phyloP scores from a whole-genome alignment of 2,888 invertebrate genomes.

The Euplexia lucipara region DNA sequence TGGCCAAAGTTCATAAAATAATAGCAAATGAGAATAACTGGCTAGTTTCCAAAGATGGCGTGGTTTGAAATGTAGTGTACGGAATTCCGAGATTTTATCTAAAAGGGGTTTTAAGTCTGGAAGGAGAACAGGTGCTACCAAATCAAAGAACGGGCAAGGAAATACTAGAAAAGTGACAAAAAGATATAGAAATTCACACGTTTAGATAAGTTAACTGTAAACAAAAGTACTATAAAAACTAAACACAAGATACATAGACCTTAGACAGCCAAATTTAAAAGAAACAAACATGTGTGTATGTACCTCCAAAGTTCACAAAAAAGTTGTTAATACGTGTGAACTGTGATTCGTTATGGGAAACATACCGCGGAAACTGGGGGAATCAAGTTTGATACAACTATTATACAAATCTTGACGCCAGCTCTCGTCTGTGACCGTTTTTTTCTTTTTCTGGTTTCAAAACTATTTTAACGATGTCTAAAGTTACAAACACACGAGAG shows the following conservation, averaged over 20 bases:
- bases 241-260: neutral
- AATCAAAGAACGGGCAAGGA: no score
- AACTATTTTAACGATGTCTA: constrained; percentile 63
- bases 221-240: neutral
- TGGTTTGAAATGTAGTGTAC: no score
- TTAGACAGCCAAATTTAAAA: constrained; percentile 14
- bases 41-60: no score
- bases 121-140: no score
- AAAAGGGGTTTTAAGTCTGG: no score
- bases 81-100: no score
- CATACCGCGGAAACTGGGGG: constrained; percentile 57
- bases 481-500: constrained; percentile 49
- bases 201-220: neutral
- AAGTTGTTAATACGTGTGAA: constrained; percentile 60
- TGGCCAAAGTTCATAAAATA: no score
- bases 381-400: constrained; percentile 56
- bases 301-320: constrained; percentile 35
- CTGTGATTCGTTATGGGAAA: constrained; percentile 60
- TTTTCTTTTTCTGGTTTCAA: constrained; percentile 51
- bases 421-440: constrained; percentile 35
- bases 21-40: no score
- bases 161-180: neutral
- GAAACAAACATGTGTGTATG: constrained; percentile 24
- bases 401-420: constrained; percentile 52
- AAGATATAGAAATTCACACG: neutral